These are phyloP conservation scores for Drosophila nr. perissopoda DNA, from an alignment of 2,888 invertebrate genomes.

Conservation along the genomic window DNA sequence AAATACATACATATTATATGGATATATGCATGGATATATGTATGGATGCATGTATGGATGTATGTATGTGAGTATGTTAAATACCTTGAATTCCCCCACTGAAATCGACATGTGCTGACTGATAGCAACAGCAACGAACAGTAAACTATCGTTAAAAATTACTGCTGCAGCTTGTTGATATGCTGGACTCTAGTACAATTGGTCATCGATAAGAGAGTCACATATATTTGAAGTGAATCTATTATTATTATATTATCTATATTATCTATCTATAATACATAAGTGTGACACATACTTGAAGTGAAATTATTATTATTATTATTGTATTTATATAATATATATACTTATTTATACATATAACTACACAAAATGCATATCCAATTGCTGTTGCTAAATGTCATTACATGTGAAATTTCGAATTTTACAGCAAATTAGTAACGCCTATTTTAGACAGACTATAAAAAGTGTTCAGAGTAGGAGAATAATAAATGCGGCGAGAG, in stretches of 20 bases:
- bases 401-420: not conserved
- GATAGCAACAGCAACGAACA: slow-evolving; percentile 37
- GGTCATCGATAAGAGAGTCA: slow-evolving; percentile 3
- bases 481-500: not conserved
- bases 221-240: not conserved
- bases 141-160: slow-evolving; percentile 19
- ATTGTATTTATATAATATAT: too few relatives aligned
- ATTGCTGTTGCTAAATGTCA: not conserved
- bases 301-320: too few relatives aligned
- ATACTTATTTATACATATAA: not conserved
- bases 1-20: not conserved
- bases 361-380: not conserved
- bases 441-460: not conserved
- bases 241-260: not conserved
- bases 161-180: not conserved
- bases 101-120: slow-evolving; percentile 49
- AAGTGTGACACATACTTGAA: not conserved
- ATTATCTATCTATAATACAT: not conserved
- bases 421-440: not conserved
- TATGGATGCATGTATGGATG: not conserved
- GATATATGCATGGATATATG: not conserved
- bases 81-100: slow-evolving; percentile 6
- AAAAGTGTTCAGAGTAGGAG: not conserved
- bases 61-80: not conserved
- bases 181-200: not conserved